phyloP scores from a whole-genome alignment of 2,797 vertebrate genomes.

The Anabas testudineus region DNA sequence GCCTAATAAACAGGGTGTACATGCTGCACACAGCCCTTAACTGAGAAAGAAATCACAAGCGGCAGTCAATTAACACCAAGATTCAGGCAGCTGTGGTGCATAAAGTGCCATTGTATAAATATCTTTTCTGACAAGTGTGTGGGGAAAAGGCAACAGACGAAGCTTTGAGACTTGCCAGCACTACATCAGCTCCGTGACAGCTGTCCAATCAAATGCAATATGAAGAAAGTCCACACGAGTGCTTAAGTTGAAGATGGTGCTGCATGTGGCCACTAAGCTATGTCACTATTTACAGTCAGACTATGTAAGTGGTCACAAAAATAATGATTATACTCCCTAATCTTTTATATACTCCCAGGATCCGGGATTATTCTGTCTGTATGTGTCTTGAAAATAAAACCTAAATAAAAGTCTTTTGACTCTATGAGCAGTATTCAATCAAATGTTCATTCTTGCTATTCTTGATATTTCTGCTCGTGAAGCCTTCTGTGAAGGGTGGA shows the following conservation, averaged over 20 bases:
- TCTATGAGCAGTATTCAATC: too few relatives aligned
- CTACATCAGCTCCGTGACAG: slow-evolving; percentile 34
- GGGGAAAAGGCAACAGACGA: background rate
- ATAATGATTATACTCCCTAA: too few relatives aligned
- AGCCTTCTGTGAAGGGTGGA: too few relatives aligned
- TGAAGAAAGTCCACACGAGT: background rate
- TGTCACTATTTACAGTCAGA: too few relatives aligned
- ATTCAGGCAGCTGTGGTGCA: slow-evolving; percentile 7
- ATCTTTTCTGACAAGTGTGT: slow-evolving; percentile 16
- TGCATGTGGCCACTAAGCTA: background rate
- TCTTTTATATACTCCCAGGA: too few relatives aligned
- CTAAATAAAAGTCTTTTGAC: too few relatives aligned
- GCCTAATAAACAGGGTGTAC: slow-evolving; percentile 8
- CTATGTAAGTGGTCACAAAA: too few relatives aligned
- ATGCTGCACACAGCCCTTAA: background rate
- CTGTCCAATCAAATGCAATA: slow-evolving; percentile 16
- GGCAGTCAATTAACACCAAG: slow-evolving; percentile 15
- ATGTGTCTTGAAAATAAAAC: too few relatives aligned
- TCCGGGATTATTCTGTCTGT: too few relatives aligned
- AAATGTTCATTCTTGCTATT: too few relatives aligned
- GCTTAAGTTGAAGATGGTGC: background rate
- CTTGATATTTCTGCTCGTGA: too few relatives aligned
- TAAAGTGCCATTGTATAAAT: slow-evolving; percentile 25
- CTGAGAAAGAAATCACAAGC: slow-evolving; percentile 1
- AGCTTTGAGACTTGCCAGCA: slow-evolving; percentile 11